Percentiles rank a stretch among this genome's conserved stretches.
Evolutionary conservation across 2,797 vertebrate species (phyloP).

Genomic region (Cirrhinus molitorella): DNA sequence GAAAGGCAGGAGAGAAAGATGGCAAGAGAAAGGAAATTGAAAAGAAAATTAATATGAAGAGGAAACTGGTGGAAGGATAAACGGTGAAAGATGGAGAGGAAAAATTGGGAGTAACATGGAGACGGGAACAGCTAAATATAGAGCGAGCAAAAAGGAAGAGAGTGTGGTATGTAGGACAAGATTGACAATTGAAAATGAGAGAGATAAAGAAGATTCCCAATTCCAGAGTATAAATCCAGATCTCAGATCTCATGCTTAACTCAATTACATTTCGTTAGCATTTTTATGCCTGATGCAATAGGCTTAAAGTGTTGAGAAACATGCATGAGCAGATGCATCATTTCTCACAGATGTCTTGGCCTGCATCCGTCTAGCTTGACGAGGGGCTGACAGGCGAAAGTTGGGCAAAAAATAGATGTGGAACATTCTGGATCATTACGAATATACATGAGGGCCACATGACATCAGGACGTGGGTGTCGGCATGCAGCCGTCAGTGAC

Average conservation of each 20-base stretch:
- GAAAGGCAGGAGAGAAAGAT: neutral
- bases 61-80: neutral
- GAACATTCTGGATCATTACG: slow-evolving; percentile 32
- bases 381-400: neutral
- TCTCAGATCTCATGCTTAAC: neutral
- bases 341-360: neutral
- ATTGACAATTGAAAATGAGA: slow-evolving; percentile 40
- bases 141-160: neutral
- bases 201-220: neutral
- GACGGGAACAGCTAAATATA: slow-evolving; percentile 38
- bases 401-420: slow-evolving; percentile 12
- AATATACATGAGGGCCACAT: slow-evolving; percentile 14
- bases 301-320: neutral
- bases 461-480: slow-evolving; percentile 10
- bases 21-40: neutral
- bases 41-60: neutral
- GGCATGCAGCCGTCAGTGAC: neutral
- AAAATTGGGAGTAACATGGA: slow-evolving; percentile 15
- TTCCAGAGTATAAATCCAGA: slow-evolving; percentile 1
- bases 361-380: neutral
- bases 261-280: neutral
- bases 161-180: slow-evolving; percentile 7
- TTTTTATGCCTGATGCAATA: slow-evolving; percentile 1
- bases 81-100: neutral
- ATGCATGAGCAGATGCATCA: neutral